These are phyloP conservation scores for Venturia canescens DNA, from an alignment of 1,140 invertebrate genomes.

Conservation along the genomic window DNA sequence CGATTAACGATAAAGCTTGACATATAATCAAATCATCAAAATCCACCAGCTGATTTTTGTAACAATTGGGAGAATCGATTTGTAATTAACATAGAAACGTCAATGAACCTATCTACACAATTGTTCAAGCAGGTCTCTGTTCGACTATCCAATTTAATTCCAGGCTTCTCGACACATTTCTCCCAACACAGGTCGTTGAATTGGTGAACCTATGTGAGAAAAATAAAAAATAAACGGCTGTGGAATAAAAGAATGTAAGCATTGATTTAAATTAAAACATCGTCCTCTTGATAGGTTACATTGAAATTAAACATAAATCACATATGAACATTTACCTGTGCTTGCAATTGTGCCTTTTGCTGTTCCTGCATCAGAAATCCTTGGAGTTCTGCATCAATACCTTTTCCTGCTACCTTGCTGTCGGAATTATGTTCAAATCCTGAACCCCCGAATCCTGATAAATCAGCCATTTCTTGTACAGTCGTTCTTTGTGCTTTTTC, in stretches of 20 bases:
- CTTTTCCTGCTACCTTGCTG: constrained; percentile 55
- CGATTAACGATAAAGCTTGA: no score
- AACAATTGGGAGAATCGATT: constrained; percentile 90
- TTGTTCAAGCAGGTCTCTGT: constrained; percentile 94
- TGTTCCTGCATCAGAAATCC: constrained; percentile 92
- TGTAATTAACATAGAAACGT: constrained; percentile 90
- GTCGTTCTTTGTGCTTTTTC: constrained; percentile 7
- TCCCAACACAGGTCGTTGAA: constrained; percentile 97
- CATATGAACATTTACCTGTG: constrained; percentile 80
- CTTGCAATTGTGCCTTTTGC: constrained; percentile 91
- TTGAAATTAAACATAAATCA: not conserved
- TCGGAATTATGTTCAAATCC: constrained; percentile 35
- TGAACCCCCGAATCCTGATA: constrained; percentile 49
- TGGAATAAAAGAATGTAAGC: constrained; percentile 38
- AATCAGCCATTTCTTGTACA: constrained; percentile 55
- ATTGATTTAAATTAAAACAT: constrained; percentile 22
- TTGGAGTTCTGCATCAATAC: constrained; percentile 84
- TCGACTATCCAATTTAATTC: constrained; percentile 89
- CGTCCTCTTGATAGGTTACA: constrained; percentile 29
- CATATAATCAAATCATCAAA: constrained; percentile 50
- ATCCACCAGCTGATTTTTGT: constrained; percentile 79
- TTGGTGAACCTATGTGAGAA: constrained; percentile 87
- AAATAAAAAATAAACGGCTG: constrained; percentile 46
- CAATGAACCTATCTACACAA: constrained; percentile 96
- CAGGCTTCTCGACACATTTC: constrained; percentile 93